phyloP scores from a whole-genome alignment of 2,797 vertebrate genomes.

The Craterocephalus amniculus region DNA sequence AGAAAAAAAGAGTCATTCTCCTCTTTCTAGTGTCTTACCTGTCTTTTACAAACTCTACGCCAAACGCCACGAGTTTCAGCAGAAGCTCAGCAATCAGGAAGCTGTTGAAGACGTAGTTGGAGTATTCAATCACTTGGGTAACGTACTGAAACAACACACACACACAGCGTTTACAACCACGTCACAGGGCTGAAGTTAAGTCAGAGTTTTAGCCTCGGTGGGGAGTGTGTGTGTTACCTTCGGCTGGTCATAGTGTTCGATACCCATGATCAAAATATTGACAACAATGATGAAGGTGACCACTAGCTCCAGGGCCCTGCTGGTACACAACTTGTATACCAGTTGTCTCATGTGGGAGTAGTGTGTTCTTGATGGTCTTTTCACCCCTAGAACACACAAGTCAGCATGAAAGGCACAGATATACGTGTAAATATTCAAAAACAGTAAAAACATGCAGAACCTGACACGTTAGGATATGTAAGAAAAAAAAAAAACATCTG shows the following conservation, averaged over 20 bases:
- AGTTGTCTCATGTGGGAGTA: not conserved
- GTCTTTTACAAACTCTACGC: constrained; percentile 4
- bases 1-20: not conserved
- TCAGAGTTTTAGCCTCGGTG: not conserved
- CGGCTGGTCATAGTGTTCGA: constrained; percentile 22
- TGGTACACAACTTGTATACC: constrained; percentile 12
- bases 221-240: not conserved
- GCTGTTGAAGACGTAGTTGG: not conserved
- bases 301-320: not conserved
- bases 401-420: no score
- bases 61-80: constrained; percentile 33
- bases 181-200: not conserved
- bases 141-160: constrained; percentile 23
- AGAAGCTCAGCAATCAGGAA: constrained; percentile 17
- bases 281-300: not conserved
- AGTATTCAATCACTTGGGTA: not conserved
- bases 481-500: not conserved
- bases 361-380: not conserved
- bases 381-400: not conserved
- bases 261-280: constrained; percentile 9
- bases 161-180: not conserved
- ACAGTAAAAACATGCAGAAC: no score
- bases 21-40: constrained; percentile 9
- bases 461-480: no score
- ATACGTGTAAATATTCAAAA: no score